These are phyloP conservation scores for Drosophila nigromelanica DNA, from an alignment of 1,140 invertebrate species.

Conservation along the genomic window DNA sequence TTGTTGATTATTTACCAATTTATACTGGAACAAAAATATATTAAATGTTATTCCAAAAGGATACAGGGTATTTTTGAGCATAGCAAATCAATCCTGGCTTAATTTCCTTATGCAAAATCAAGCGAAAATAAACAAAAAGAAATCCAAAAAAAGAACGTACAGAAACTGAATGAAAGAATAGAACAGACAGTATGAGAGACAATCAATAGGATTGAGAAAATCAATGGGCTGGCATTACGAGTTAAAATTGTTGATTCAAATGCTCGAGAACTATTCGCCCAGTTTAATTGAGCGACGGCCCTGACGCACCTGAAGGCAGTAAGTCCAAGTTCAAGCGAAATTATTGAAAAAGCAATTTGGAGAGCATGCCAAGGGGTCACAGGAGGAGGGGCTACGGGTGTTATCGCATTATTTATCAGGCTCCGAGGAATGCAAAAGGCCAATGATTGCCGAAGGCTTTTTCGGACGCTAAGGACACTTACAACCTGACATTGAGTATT, in stretches of 20 bases:
- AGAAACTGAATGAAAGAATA: not conserved
- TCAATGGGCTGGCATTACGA: conserved; percentile 30
- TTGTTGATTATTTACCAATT: too few species aligned
- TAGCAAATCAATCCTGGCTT: too few species aligned
- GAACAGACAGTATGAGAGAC: not conserved
- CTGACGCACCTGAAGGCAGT: not conserved
- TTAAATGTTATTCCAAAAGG: too few species aligned
- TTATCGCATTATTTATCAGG: conserved; percentile 42
- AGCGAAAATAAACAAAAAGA: not conserved
- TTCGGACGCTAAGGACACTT: conserved; percentile 35
- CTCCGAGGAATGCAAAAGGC: conserved; percentile 34
- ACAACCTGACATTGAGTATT: conserved; percentile 34
- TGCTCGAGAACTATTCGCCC: not conserved
- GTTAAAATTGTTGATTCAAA: conserved; percentile 26
- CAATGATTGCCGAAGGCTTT: conserved; percentile 24
- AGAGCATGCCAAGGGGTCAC: not conserved
- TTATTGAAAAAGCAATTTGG: conserved; percentile 51
- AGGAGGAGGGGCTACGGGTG: not conserved
- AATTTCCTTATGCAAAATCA: not conserved
- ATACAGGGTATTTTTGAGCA: not conserved
- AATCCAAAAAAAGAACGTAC: not conserved
- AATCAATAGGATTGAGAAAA: conserved; percentile 42
- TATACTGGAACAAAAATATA: too few species aligned
- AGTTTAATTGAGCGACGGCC: conserved; percentile 21
- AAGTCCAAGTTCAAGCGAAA: conserved; percentile 27